Percentiles rank a stretch among this genome's conserved stretches.
These are phyloP conservation scores for Balanococcus diminutus DNA, from an alignment of 2,888 invertebrate species.

Conservation along the genomic window DNA sequence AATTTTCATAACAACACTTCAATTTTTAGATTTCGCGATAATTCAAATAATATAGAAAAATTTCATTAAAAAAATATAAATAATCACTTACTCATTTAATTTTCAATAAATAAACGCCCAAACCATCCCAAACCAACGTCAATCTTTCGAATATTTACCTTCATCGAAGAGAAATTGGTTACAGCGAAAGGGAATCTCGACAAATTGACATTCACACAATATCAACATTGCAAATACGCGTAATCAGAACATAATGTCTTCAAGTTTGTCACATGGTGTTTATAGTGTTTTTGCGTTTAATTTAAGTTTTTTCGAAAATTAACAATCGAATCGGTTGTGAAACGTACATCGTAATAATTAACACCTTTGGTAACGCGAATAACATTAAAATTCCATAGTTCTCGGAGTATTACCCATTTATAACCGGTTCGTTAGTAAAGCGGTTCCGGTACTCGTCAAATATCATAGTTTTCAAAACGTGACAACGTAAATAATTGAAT, in stretches of 20 bases:
- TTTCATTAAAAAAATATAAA: not conserved
- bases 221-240: constrained; percentile 52
- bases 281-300: constrained; percentile 55
- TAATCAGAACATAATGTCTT: constrained; percentile 50
- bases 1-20: not conserved
- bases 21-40: not conserved
- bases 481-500: constrained; percentile 25
- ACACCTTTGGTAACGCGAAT: not conserved
- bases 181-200: not conserved
- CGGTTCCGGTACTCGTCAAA: constrained; percentile 45
- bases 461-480: constrained; percentile 33
- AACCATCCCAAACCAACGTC: not conserved
- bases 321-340: not conserved
- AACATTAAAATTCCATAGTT: not conserved
- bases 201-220: constrained; percentile 50
- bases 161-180: not conserved
- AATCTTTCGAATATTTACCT: too few relatives aligned
- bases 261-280: constrained; percentile 54
- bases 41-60: not conserved
- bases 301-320: constrained; percentile 39
- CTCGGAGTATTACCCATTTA: not conserved
- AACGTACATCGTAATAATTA: not conserved
- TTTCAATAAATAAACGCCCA: too few relatives aligned
- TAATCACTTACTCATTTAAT: not conserved
- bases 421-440: constrained; percentile 22